These are phyloP conservation scores for Trididemnum nubilum DNA, from an alignment of 23 tunicate genomes.

Conservation along the genomic window DNA sequence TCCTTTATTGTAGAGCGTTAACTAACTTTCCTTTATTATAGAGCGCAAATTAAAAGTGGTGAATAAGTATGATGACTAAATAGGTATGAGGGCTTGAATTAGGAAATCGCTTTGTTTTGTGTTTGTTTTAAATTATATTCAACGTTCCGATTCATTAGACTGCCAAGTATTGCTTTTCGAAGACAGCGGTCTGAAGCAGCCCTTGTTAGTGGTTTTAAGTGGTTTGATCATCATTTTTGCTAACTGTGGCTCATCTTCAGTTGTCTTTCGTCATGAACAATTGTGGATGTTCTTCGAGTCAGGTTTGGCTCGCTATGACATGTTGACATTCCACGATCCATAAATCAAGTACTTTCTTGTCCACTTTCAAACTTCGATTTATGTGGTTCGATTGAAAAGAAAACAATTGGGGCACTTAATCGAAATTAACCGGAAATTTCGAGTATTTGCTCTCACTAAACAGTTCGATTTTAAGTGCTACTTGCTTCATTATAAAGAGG, in stretches of 20 bases:
- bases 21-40: too few species aligned
- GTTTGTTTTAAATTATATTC: slow-evolving; percentile 23
- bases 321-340: neutral
- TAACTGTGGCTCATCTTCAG: slow-evolving; percentile 23
- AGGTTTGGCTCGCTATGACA: neutral
- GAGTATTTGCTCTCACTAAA: slow-evolving; percentile 35
- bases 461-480: slow-evolving; percentile 1
- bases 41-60: neutral
- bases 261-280: slow-evolving; percentile 3
- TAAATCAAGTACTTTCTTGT: slow-evolving; percentile 24
- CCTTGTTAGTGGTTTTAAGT: neutral
- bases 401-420: slow-evolving; percentile 24
- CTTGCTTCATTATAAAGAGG: slow-evolving; percentile 8
- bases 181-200: neutral
- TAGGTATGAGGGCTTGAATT: neutral
- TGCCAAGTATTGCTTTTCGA: neutral
- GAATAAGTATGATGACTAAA: neutral
- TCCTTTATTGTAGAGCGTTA: too few species aligned
- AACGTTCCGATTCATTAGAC: neutral
- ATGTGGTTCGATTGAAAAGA: slow-evolving; percentile 24
- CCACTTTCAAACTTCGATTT: neutral
- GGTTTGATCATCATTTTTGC: slow-evolving; percentile 5
- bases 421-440: slow-evolving; percentile 52
- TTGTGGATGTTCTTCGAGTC: too few species aligned
- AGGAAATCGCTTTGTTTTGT: neutral